Base-by-base conservation (phyloP, 2,113 vertebrate species). In the Lepisosteus oculatus region DNA sequence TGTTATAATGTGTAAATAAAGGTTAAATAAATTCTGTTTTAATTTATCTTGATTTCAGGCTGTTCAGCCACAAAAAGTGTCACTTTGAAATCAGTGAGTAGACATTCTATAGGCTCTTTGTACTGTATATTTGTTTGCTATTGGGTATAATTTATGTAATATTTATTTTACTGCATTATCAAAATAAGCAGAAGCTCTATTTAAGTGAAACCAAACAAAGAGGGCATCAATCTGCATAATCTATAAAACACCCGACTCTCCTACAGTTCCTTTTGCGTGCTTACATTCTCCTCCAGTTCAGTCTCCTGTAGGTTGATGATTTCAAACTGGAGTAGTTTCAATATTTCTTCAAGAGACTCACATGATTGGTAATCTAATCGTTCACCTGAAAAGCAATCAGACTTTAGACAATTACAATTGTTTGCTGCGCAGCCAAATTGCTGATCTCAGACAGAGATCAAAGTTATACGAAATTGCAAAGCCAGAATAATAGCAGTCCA, bases 211-310 rank as follows among this genome's bases (percentile, higher is more conserved):
- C 9, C 5, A 5, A 51, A 51, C 47, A 51, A 51, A 51, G 47
- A 51, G 47, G 47, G 47, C 5, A 51, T 51, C 47, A 6, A 51
- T 6, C 47, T 51, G 9, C 9, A 2, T 59, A 14, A 14, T 12
- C n/a, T 59, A 11, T 59, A 59, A 59, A n/a, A 59, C n/a, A n/a
- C 56, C 56, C 1, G 7, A n/a, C 56, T 59, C 7, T 14, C 51
- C 3, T 78, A 75, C 81, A 78, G 73, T 81, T 83, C 81, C 85
- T 71, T 78, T 85, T 83, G 83, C 81, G 84, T 85, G 86, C 90
- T 90, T 84, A 93, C 92, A 87, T 92, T 91, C 88, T 93, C 91
- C 67, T 92, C 89, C 78, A 93, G 87, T 80, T 86, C 82, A 3
- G 91, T 81, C 76, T 85, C 88, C 82, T 86, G 89, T 78, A 92